These are phyloP conservation scores for Podarcis cretensis DNA, from an alignment of 2,113 vertebrate genomes.

Conservation along the genomic window DNA sequence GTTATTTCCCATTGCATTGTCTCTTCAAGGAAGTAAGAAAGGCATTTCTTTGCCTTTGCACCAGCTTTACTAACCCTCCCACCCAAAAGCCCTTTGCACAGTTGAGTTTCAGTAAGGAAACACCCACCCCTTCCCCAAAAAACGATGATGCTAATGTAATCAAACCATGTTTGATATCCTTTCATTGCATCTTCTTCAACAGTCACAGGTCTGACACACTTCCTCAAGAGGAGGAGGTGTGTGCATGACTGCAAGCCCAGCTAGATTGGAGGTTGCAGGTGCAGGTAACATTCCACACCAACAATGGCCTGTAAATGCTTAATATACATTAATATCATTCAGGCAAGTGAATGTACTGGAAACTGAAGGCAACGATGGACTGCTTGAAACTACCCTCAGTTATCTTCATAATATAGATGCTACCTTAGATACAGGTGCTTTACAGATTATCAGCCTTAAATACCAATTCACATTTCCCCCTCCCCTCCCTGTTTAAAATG, in stretches of 20 bases:
- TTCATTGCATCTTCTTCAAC: neutral
- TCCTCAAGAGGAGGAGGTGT: neutral
- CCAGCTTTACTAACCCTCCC: neutral
- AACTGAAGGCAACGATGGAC: neutral
- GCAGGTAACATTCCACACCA: slow-evolving; percentile 37
- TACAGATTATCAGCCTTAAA: slow-evolving; percentile 31
- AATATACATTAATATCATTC: slow-evolving; percentile 40
- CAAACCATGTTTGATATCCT: neutral
- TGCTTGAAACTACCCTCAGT: neutral
- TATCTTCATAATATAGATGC: neutral
- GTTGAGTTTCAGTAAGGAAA: neutral
- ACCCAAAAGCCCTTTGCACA: neutral
- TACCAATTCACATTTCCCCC: slow-evolving; percentile 16
- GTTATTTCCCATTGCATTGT: neutral
- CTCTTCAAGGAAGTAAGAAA: neutral
- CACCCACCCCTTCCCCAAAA: neutral
- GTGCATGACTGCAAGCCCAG: neutral
- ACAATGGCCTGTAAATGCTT: slow-evolving; percentile 63
- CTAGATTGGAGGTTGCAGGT: neutral
- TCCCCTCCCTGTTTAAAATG: neutral
- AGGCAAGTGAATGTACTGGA: slow-evolving; percentile 48
- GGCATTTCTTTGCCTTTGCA: neutral
- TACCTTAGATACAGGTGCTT: neutral
- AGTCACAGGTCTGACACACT: neutral
- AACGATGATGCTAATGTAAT: neutral